phyloP scores from a whole-genome alignment of 2,888 invertebrate genomes.

The Eupithecia insigniata region DNA sequence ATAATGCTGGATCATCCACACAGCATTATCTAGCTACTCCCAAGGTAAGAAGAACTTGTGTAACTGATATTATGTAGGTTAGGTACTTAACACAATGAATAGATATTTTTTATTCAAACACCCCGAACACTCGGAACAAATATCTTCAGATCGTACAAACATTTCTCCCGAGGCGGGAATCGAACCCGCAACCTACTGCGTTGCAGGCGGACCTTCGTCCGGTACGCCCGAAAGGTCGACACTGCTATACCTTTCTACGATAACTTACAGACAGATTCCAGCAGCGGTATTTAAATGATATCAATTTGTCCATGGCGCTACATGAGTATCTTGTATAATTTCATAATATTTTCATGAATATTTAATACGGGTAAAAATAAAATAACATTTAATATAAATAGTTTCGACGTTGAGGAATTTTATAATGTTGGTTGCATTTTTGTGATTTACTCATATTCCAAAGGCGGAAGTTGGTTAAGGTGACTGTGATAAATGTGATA shows the following conservation, averaged over 20 bases:
- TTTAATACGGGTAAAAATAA: constrained; percentile 21
- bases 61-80: too few relatives aligned
- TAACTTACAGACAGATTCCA: constrained; percentile 9
- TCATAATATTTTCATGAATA: constrained; percentile 25
- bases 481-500: too few relatives aligned
- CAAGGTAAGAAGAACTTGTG: too few relatives aligned
- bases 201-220: too few relatives aligned
- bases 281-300: constrained; percentile 29
- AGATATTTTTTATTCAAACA: too few relatives aligned
- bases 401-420: constrained; percentile 27
- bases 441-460: constrained; percentile 13
- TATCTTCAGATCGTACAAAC: neutral
- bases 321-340: constrained; percentile 8
- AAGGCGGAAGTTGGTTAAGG: too few relatives aligned
- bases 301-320: constrained; percentile 29
- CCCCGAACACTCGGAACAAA: too few relatives aligned
- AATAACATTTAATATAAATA: constrained; percentile 17
- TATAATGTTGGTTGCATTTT: constrained; percentile 43
- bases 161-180: neutral
- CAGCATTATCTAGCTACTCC: neutral
- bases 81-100: too few relatives aligned
- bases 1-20: neutral
- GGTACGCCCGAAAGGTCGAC: neutral
- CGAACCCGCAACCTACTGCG: neutral
- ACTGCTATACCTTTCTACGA: too few relatives aligned